Conservation (phyloP, 2,113 vertebrate species). For the Isurus oxyrinchus region DNA sequence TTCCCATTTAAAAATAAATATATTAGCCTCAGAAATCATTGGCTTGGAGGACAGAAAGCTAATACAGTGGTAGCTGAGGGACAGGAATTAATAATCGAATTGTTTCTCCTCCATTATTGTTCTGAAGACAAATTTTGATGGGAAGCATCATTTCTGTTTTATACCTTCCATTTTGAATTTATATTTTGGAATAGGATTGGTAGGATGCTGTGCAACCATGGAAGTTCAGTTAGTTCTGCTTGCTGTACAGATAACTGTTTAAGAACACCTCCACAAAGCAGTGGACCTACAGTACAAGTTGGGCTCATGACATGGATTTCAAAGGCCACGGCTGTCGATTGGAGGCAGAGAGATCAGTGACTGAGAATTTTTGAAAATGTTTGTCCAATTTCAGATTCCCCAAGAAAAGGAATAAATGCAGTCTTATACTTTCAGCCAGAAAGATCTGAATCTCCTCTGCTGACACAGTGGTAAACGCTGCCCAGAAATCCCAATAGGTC, state of each 20-base stretch:
- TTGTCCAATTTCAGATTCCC: background rate
- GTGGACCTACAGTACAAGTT: background rate
- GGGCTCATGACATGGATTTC: background rate
- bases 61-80: background rate
- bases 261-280: background rate
- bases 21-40: background rate
- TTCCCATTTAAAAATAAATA: background rate
- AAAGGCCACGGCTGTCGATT: background rate
- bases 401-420: too few species aligned
- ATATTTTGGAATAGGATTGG: background rate
- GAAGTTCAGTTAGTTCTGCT: background rate
- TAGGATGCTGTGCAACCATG: background rate
- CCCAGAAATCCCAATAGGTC: background rate
- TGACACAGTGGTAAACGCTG: background rate
- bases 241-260: background rate
- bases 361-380: background rate
- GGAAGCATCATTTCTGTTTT: background rate
- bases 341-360: background rate
- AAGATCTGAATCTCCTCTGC: background rate
- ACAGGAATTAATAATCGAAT: background rate
- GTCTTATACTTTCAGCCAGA: too few species aligned
- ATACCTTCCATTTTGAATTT: background rate
- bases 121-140: background rate
- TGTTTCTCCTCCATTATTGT: background rate
- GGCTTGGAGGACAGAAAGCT: background rate